phyloP scores from a whole-genome alignment of 2,888 invertebrate species.

The Drosophila niveifrons region DNA sequence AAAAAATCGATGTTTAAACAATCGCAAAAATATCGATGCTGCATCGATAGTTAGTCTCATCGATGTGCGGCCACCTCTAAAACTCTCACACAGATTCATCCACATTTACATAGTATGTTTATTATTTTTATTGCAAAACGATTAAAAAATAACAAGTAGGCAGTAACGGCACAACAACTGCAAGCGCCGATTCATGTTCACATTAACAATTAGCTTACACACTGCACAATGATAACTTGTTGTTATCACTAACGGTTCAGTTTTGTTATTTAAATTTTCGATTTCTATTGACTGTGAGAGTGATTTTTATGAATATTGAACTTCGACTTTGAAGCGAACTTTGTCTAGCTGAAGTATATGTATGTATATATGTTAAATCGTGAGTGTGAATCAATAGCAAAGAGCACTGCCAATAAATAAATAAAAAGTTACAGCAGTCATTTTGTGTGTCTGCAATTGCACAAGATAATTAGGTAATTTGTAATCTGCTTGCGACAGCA shows the following conservation, averaged over 20 bases:
- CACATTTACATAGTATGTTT: slow-evolving; percentile 47
- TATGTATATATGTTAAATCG: slow-evolving; percentile 4
- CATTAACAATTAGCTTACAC: slow-evolving; percentile 9
- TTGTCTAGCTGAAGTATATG: slow-evolving; percentile 41
- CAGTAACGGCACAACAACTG: slow-evolving; percentile 9
- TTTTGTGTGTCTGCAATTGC: slow-evolving; percentile 59
- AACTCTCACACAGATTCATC: slow-evolving; percentile 24
- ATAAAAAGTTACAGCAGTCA: slow-evolving; percentile 38
- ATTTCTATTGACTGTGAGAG: neutral
- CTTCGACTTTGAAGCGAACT: slow-evolving; percentile 63
- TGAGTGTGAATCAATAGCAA: slow-evolving; percentile 55
- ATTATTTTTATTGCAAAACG: slow-evolving; percentile 62
- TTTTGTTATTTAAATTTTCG: neutral
- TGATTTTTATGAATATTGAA: slow-evolving; percentile 35
- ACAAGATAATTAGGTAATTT: slow-evolving; percentile 77
- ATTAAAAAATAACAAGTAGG: slow-evolving; percentile 43
- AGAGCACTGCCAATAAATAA: slow-evolving; percentile 27
- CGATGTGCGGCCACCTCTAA: slow-evolving; percentile 1
- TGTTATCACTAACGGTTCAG: slow-evolving; percentile 38
- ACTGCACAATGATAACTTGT: slow-evolving; percentile 27
- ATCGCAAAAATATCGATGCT: neutral
- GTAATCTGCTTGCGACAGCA: slow-evolving; percentile 62
- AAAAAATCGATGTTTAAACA: no score
- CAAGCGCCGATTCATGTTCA: slow-evolving; percentile 5
- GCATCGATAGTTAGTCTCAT: slow-evolving; percentile 36